Conservation (phyloP, 2,113 vertebrate species). For the Butastur rufipennis region DNA sequence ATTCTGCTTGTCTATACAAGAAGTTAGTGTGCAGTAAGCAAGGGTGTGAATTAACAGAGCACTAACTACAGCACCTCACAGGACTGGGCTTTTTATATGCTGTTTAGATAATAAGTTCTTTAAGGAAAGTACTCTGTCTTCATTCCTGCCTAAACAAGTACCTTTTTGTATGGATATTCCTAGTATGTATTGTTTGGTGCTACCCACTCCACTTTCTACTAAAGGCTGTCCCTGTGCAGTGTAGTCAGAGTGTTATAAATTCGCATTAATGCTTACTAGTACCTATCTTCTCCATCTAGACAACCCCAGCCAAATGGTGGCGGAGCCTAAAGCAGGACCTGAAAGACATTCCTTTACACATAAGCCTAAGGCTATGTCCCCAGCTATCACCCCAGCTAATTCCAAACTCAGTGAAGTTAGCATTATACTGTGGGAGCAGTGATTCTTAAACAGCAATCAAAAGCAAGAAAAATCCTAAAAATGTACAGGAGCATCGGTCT, state of each 20-base stretch:
- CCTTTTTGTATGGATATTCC: not conserved
- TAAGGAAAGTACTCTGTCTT: not conserved
- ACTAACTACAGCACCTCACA: not conserved
- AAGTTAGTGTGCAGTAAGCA: not conserved
- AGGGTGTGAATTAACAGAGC: not conserved
- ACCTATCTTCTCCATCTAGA: not conserved
- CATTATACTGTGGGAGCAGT: not conserved
- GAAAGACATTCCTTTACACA: not conserved
- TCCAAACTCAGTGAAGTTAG: not conserved
- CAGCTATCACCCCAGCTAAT: not conserved
- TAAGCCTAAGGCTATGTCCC: not conserved
- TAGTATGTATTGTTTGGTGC: not conserved
- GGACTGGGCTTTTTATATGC: not conserved
- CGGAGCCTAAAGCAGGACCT: not conserved
- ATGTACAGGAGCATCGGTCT: not conserved
- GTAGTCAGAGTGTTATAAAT: not conserved
- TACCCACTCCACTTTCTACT: not conserved
- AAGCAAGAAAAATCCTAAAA: not conserved
- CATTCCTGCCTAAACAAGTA: slow-evolving; percentile 4
- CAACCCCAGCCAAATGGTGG: not conserved
- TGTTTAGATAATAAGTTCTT: not conserved
- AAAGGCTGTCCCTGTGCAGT: not conserved
- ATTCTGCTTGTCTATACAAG: slow-evolving; percentile 14
- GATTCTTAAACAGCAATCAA: not conserved
- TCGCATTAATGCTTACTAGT: not conserved